Base-by-base conservation (phyloP, 1,140 invertebrate genomes). In the Andricus grossulariae region DNA sequence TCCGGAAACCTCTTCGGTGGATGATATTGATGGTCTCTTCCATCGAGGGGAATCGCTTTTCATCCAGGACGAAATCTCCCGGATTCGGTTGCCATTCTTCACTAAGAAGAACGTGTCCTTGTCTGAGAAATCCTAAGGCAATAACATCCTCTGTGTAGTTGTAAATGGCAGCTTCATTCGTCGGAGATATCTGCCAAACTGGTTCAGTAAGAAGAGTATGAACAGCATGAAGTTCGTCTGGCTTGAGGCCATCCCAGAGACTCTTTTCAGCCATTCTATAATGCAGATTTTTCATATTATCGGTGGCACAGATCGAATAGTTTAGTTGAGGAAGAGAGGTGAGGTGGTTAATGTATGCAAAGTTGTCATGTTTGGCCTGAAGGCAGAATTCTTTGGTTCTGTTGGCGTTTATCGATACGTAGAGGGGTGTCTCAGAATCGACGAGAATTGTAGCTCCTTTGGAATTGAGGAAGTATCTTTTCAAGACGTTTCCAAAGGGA, bases 71-170 rank as follows among this genome's bases (percentile, higher is more conserved):
- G 54, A 97, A 94, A 88, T 97, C 96, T 0, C 96, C 96, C 7
- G 96, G 93, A 87, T 95, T 93, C 32, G 94, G 93, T 85, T 97
- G 96, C 96, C 96, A 97, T 82, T 95, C 95, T 87, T 97, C 96
- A 85, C 96, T 96, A 1, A 97, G 92, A 2, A 97, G 85, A 0
- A 97, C 96, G 84, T 97, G 96, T 0, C 96, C 95, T 88, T 96
- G 94, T 76, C 95, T 93, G 3, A 97, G 86, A 82, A 95, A 96
- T 2, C 95, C 94, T 18, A 96, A 87, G 19, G 93, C 93, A 16
- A 96, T 95, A 3, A 97, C 95, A 54, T 95, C 94, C 81, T 97
- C 95, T 0, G 96, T 97, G 78, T 96, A 96, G 87, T 97, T 96
- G 6, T 95, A 94, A 75, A 97, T 94, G 0, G 94, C 93, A 13